Evolutionary conservation across 30 jellyfish, hydroid and myxozoan species (phyloP).

Genomic region (Catostylus mosaicus): DNA sequence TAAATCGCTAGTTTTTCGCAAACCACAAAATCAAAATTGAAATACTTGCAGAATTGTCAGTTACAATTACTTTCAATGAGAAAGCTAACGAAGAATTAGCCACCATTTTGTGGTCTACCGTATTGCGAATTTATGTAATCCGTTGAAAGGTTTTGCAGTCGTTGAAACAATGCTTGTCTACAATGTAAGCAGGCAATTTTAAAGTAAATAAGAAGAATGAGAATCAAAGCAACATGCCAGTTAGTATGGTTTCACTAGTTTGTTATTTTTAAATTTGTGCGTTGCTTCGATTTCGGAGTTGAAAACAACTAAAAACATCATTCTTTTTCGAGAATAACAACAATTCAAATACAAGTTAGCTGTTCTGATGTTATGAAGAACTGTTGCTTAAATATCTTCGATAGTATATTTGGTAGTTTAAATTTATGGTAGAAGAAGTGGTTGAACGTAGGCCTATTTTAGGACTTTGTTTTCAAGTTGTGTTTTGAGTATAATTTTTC

Average conservation of each 20-base stretch:
- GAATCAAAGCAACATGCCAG: not conserved
- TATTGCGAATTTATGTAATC: constrained; percentile 1
- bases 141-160: constrained; percentile 22
- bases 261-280: not conserved
- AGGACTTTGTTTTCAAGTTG: too few species aligned
- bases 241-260: too few species aligned
- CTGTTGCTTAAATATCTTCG: too few species aligned
- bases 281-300: constrained; percentile 26
- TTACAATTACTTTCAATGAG: not conserved
- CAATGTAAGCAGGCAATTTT: not conserved
- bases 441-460: too few species aligned
- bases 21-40: constrained; percentile 2
- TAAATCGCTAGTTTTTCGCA: not conserved
- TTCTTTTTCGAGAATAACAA: too few species aligned
- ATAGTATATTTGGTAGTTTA: too few species aligned
- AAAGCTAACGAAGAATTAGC: not conserved
- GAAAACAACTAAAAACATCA: not conserved
- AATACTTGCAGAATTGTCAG: not conserved
- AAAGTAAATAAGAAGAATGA: not conserved
- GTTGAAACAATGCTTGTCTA: not conserved
- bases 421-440: too few species aligned
- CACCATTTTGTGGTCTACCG: constrained; percentile 26
- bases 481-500: too few species aligned
- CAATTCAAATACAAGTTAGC: too few species aligned
- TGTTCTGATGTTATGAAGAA: too few species aligned